Percentiles rank a stretch among this genome's conserved stretches.
phyloP scores from a whole-genome alignment of 2,113 vertebrate genomes.

The Panurus biarmicus region DNA sequence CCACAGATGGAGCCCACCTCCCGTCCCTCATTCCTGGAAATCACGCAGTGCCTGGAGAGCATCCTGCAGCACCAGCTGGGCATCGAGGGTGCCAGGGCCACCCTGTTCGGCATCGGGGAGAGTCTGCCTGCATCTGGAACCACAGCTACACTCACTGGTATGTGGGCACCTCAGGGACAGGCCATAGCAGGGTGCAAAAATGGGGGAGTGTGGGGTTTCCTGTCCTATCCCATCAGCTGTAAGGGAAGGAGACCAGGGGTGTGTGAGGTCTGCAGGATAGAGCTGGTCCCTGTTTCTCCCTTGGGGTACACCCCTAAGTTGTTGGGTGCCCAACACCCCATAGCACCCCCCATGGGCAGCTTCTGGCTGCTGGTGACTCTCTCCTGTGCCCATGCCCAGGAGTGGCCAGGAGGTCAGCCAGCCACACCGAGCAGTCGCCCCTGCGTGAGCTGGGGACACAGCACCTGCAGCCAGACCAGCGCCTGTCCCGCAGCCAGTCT shows the following conservation, averaged over 20 bases:
- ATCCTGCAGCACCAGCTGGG: conserved; percentile 68
- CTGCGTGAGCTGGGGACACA: not conserved
- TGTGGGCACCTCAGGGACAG: accelerated
- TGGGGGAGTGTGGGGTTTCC: not conserved
- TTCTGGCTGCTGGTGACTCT: not conserved
- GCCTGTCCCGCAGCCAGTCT: conserved; percentile 82
- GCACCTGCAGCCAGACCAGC: conserved; percentile 64
- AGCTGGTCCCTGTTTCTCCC: not conserved
- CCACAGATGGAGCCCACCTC: conserved; percentile 78
- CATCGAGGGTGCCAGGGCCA: not conserved
- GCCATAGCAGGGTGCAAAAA: not conserved
- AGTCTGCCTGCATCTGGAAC: not conserved
- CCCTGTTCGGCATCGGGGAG: accelerated
- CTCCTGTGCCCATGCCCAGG: not conserved
- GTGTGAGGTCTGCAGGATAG: not conserved
- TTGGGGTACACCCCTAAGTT: accelerated
- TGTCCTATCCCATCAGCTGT: accelerated
- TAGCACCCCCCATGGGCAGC: accelerated
- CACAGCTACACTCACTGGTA: not conserved
- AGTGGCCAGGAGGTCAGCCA: not conserved
- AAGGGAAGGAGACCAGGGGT: not conserved
- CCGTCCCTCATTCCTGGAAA: conserved; percentile 79
- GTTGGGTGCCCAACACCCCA: accelerated
- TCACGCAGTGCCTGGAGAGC: conserved; percentile 78
- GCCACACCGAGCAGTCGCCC: not conserved